These are phyloP conservation scores for Nycticryphes semicollaris DNA, from an alignment of 2,113 vertebrate species.

Conservation along the genomic window DNA sequence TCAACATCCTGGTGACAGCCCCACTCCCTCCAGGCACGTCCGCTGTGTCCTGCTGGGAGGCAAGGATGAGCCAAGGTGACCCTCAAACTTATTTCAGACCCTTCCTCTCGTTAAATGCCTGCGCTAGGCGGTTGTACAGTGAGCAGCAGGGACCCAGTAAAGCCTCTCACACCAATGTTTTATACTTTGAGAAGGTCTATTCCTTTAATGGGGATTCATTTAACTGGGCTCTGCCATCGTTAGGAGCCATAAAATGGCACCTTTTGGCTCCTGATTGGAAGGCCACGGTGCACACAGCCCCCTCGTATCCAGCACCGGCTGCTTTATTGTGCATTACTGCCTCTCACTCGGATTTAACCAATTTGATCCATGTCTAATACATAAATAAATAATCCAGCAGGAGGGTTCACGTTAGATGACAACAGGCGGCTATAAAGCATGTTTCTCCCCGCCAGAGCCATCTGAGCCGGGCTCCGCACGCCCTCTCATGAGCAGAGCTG, in stretches of 20 bases:
- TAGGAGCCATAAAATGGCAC: slow-evolving; percentile 65
- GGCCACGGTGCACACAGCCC: neutral
- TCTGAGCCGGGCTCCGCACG: slow-evolving; percentile 62
- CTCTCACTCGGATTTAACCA: slow-evolving; percentile 61
- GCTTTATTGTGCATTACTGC: slow-evolving; percentile 64
- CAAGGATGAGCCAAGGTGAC: slow-evolving; percentile 42
- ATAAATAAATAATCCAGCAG: slow-evolving; percentile 73
- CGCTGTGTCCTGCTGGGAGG: neutral
- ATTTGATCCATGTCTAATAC: slow-evolving; percentile 68
- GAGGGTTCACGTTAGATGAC: slow-evolving; percentile 52
- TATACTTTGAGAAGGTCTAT: slow-evolving; percentile 23
- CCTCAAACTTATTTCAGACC: neutral
- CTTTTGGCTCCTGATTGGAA: slow-evolving; percentile 66
- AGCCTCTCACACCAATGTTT: slow-evolving; percentile 5
- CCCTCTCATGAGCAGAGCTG: slow-evolving; percentile 70
- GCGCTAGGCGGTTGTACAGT: neutral
- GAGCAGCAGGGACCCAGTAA: neutral
- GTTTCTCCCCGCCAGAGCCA: slow-evolving; percentile 5
- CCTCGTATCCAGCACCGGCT: neutral
- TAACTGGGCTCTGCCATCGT: slow-evolving; percentile 44
- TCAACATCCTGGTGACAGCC: neutral
- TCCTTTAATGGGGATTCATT: slow-evolving; percentile 57
- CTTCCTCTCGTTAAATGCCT: neutral
- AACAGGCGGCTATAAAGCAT: slow-evolving; percentile 55
- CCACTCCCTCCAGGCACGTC: neutral